A percentile compares a stretch with the other conserved stretches of the same genome.
Evolutionary conservation across 2,113 vertebrate genomes (phyloP).

Genomic region (Gambusia holbrooki): DNA sequence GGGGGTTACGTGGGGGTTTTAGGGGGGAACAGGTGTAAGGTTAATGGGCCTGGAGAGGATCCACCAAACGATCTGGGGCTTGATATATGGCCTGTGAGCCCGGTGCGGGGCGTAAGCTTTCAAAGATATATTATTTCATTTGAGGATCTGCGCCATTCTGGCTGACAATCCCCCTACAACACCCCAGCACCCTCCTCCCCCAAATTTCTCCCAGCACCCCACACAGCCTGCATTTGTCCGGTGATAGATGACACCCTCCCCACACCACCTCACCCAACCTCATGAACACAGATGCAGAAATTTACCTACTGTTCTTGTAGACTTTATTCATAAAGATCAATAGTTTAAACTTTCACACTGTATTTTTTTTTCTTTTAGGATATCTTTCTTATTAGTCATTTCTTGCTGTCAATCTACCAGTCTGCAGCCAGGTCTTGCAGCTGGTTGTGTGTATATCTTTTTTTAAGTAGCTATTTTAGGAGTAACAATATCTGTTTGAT

Average conservation of each 20-base stretch:
- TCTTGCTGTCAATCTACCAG: slow-evolving; percentile 53
- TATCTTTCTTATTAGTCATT: background rate
- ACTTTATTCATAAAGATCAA: background rate
- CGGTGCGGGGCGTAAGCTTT: slow-evolving; percentile 96
- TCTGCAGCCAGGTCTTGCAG: slow-evolving; percentile 77
- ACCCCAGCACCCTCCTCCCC: slow-evolving; percentile 13
- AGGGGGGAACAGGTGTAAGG: slow-evolving; percentile 96
- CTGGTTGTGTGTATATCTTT: slow-evolving; percentile 69
- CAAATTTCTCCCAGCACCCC: slow-evolving; percentile 61
- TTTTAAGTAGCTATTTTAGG: slow-evolving; percentile 85
- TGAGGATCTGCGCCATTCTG: slow-evolving; percentile 95
- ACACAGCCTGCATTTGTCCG: slow-evolving; percentile 88
- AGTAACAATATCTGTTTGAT: slow-evolving; percentile 87
- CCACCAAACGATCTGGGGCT: slow-evolving; percentile 94
- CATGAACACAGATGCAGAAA: slow-evolving; percentile 46
- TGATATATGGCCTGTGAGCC: slow-evolving; percentile 98
- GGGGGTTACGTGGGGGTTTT: slow-evolving; percentile 72
- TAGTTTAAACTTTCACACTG: background rate
- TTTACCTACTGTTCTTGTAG: slow-evolving; percentile 48
- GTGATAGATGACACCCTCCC: slow-evolving; percentile 95
- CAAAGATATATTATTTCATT: slow-evolving; percentile 99
- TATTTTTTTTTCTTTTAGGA: slow-evolving; percentile 12
- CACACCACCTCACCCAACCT: slow-evolving; percentile 27
- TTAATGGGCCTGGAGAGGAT: slow-evolving; percentile 99
- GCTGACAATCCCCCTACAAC: slow-evolving; percentile 72